These are phyloP conservation scores for Lepidotrigona ventralis DNA, from an alignment of 1,140 invertebrate species.

Conservation along the genomic window DNA sequence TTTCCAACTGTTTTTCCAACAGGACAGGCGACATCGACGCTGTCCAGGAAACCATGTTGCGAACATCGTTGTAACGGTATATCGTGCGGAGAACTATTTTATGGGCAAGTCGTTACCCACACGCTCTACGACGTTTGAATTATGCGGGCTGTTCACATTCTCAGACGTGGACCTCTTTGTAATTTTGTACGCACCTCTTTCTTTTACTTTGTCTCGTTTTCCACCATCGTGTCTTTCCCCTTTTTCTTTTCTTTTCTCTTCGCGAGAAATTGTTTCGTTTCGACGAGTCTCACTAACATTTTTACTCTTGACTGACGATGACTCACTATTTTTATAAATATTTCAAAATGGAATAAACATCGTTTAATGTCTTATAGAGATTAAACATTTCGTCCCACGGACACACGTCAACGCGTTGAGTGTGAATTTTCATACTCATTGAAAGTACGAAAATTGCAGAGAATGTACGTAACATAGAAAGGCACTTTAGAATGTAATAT, in stretches of 20 bases:
- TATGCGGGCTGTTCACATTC: background rate
- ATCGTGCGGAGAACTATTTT: constrained; percentile 39
- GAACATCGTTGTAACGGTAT: constrained; percentile 38
- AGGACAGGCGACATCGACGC: background rate
- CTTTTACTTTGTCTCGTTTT: background rate
- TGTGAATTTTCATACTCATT: too few species aligned
- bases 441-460: too few species aligned
- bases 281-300: too few species aligned
- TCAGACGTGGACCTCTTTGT: constrained; percentile 7
- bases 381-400: too few species aligned
- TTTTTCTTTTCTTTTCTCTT: too few species aligned
- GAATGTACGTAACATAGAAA: too few species aligned
- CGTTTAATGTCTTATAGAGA: too few species aligned
- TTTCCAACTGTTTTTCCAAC: background rate
- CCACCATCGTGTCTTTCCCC: background rate
- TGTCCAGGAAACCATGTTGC: background rate
- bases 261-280: constrained; percentile 11
- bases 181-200: background rate
- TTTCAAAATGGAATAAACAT: too few species aligned
- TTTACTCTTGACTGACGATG: too few species aligned
- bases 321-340: too few species aligned
- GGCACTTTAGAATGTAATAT: too few species aligned
- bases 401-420: too few species aligned
- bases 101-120: constrained; percentile 7
- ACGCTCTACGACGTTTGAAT: constrained; percentile 30